phyloP scores from a whole-genome alignment of 2,113 vertebrate species.

The Raja brachyura region DNA sequence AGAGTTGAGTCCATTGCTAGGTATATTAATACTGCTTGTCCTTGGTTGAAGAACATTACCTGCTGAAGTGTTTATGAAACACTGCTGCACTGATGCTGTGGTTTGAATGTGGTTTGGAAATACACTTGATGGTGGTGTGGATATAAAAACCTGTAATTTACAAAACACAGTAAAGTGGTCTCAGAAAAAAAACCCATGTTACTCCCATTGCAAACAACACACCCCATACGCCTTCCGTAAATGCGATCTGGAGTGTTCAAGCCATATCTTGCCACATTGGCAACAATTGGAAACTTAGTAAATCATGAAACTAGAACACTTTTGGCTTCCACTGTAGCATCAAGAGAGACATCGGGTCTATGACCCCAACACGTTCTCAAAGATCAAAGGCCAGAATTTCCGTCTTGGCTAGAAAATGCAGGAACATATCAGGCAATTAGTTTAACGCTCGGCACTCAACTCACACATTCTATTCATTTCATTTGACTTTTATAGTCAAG shows the following conservation, averaged over 20 bases:
- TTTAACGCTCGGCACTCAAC: too few relatives aligned
- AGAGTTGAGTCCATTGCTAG: slow-evolving; percentile 67
- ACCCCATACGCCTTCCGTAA: background rate
- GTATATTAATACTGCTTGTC: slow-evolving; percentile 52
- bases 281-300: background rate
- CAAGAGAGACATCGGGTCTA: too few relatives aligned
- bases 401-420: too few relatives aligned
- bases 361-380: too few relatives aligned
- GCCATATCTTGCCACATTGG: background rate
- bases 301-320: background rate
- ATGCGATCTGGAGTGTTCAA: background rate
- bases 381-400: too few relatives aligned
- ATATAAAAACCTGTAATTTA: slow-evolving; percentile 67
- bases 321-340: too few relatives aligned
- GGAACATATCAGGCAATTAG: too few relatives aligned
- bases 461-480: too few relatives aligned
- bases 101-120: slow-evolving; percentile 66
- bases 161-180: background rate
- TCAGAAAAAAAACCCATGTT: background rate
- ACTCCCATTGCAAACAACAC: background rate
- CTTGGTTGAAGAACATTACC: slow-evolving; percentile 54
- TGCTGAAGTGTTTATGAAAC: slow-evolving; percentile 66
- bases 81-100: slow-evolving; percentile 60
- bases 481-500: too few relatives aligned
- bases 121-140: slow-evolving; percentile 57